phyloP scores from a whole-genome alignment of 2,113 vertebrate species.

The Syngnathus typhle region DNA sequence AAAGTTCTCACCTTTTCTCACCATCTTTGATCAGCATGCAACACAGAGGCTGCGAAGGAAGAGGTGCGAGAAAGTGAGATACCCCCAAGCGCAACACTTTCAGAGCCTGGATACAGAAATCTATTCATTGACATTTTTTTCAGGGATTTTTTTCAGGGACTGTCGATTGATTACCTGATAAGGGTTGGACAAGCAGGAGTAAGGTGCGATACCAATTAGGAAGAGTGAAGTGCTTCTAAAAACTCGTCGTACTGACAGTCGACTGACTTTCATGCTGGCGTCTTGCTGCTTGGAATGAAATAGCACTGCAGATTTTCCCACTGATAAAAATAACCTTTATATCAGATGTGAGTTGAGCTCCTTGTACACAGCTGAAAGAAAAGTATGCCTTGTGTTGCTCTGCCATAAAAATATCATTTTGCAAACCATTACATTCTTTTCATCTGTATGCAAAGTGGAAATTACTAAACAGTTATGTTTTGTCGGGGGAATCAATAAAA shows the following conservation, averaged over 20 bases:
- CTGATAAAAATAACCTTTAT: constrained; percentile 20
- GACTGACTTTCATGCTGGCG: constrained; percentile 21
- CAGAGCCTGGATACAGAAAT: constrained; percentile 38
- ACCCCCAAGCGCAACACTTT: constrained; percentile 31
- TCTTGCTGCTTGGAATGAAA: constrained; percentile 23
- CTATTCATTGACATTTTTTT: constrained; percentile 23
- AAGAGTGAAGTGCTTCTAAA: constrained; percentile 44
- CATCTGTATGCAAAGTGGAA: background rate
- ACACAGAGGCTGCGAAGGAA: constrained; percentile 22
- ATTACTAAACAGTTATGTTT: background rate
- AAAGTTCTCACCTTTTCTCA: constrained; percentile 21
- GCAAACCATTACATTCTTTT: background rate
- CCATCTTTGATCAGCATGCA: constrained; percentile 30
- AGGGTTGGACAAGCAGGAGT: constrained; percentile 23
- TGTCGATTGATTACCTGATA: constrained; percentile 47
- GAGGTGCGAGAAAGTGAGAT: constrained; percentile 28
- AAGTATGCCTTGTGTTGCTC: background rate
- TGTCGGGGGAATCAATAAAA: background rate
- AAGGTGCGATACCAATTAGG: constrained; percentile 45
- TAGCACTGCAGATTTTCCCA: constrained; percentile 15
- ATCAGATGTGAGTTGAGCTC: constrained; percentile 31
- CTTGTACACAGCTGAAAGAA: constrained; percentile 25
- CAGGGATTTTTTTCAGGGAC: constrained; percentile 5
- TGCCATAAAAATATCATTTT: background rate
- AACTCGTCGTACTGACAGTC: constrained; percentile 25